Percentiles rank a stretch among this genome's conserved stretches.
Evolutionary conservation across 2,113 vertebrate genomes (phyloP).

Genomic region (Procavia capensis): DNA sequence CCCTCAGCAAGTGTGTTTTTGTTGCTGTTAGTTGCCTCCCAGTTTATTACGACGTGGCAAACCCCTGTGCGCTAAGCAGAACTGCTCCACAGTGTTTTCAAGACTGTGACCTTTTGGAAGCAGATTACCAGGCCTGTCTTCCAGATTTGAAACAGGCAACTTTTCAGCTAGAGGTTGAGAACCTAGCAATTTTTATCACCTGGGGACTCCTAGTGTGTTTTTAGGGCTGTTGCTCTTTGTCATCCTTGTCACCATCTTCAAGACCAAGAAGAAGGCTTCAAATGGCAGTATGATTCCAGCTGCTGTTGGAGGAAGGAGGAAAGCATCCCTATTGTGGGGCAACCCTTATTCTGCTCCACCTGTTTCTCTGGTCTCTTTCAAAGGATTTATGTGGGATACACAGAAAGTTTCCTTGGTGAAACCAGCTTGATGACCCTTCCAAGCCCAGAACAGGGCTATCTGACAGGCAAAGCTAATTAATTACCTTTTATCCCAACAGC

Average conservation of each 20-base stretch:
- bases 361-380: background rate
- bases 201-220: background rate
- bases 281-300: fast-evolving
- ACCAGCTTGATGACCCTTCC: background rate
- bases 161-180: background rate
- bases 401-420: background rate
- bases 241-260: background rate
- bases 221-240: background rate
- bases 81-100: background rate
- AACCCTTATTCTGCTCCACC: background rate
- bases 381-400: background rate
- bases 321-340: background rate
- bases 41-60: background rate
- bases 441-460: background rate
- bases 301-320: no score
- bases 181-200: background rate
- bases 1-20: background rate
- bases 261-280: background rate
- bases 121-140: background rate
- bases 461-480: background rate
- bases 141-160: background rate
- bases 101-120: background rate
- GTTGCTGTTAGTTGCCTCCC: background rate
- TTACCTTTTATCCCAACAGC: background rate
- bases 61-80: background rate